Evolutionary conservation across 2,888 invertebrate species (phyloP), one percentile per base, ranked within the genome.

Genomic region (Chloromyia formosa): DNA sequence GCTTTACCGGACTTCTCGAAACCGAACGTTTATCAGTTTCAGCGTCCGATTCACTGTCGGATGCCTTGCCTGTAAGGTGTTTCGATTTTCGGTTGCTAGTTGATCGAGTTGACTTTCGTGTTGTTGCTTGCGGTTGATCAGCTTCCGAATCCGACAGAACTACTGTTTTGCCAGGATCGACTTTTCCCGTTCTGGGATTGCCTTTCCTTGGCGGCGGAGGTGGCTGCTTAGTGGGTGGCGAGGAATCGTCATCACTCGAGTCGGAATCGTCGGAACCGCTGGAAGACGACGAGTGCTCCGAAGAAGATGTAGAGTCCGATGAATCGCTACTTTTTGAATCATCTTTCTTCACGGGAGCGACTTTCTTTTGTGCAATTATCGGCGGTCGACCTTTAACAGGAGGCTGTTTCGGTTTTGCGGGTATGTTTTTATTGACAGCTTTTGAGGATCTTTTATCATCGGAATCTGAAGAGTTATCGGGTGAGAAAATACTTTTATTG

Each of bases 401-500:
- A 10, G 77, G 61, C 18, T 79, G 72, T 86, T 88, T 14, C 86
- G 88, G 82, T 84, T 86, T 79, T 78, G 82, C 40, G 76, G 82
- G 76, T 4, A 78, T 53, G 22, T 75, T 72, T 22, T 75, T 77
- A 3, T 40, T 14, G 9, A 14, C 71, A 7, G 73, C n/a, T 80
- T 79, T 23, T 73, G 77, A 75, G 85, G 85, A 56, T 87, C 84
- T 80, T 1, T 89, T 86, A 0, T 86, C 80, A 80, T 86, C 86
- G 66, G 90, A 90, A 80, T 90, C 90, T n/a, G 90, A 90, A 78
- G 90, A 90, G 78, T 93, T 93, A 79, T 93, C 93, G 0, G 94
- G 93, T 73, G 94, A 94, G 81, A 94, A 94, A 80, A 94, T 94
- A 81, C 93, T 93, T 82, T 92, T 93, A 82, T 91, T 92, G 18